Percentiles rank a stretch among this genome's conserved stretches.
Evolutionary conservation across 2,888 invertebrate genomes (phyloP).

Genomic region (Epistrophe grossulariae): DNA sequence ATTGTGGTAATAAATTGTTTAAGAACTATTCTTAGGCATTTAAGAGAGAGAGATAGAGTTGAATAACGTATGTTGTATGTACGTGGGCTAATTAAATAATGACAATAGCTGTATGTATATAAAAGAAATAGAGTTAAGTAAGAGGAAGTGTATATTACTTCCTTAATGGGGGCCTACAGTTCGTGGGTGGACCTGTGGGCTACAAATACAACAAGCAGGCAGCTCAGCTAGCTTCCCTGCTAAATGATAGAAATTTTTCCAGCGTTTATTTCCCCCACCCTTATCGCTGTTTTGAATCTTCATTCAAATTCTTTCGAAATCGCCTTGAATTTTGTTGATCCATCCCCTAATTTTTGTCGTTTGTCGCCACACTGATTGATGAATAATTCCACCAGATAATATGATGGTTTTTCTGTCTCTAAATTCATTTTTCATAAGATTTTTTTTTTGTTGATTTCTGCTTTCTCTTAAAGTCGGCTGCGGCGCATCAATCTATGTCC

Average conservation of each 20-base stretch:
- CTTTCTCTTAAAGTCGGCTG: not conserved
- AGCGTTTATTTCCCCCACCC: not conserved
- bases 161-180: not conserved
- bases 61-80: conserved; percentile 39
- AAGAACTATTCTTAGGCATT: conserved; percentile 49
- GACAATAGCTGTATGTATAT: conserved; percentile 37
- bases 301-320: not conserved
- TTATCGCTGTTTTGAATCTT: conserved; percentile 1
- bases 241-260: not conserved
- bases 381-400: not conserved
- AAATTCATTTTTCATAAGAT: not conserved
- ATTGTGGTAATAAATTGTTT: conserved; percentile 69
- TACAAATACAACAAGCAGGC: not conserved
- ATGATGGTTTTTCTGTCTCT: not conserved
- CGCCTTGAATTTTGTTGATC: not conserved
- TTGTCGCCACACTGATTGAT: not conserved
- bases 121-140: conserved; percentile 3
- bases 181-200: not conserved
- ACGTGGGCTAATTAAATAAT: conserved; percentile 67
- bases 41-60: conserved; percentile 60
- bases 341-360: not conserved
- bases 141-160: not conserved
- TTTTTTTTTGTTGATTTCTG: not conserved
- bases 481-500: not conserved
- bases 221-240: not conserved